phyloP scores from a whole-genome alignment of 2,888 invertebrate species.

The Drosophila robusta region DNA sequence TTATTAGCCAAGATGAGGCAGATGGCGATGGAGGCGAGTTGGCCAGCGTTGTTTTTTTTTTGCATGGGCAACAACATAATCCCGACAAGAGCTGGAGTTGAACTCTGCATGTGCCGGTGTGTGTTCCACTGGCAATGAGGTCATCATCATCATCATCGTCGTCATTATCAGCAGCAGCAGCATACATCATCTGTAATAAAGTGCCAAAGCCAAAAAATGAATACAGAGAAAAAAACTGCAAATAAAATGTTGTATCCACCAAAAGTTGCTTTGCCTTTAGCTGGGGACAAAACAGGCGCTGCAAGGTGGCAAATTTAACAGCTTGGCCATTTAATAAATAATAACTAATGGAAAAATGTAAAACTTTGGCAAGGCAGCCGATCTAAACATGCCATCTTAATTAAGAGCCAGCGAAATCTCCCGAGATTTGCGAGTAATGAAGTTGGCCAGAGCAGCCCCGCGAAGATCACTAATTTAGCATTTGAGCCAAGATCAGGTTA shows the following conservation, averaged over 20 bases:
- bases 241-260: conserved; percentile 32
- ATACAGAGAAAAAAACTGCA: conserved; percentile 32
- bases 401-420: conserved; percentile 52
- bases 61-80: conserved; percentile 46
- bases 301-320: conserved; percentile 48
- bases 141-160: conserved; percentile 54
- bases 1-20: conserved; percentile 78
- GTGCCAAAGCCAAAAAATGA: conserved; percentile 34
- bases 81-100: conserved; percentile 15
- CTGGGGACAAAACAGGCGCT: conserved; percentile 47
- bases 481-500: conserved; percentile 36
- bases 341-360: conserved; percentile 75
- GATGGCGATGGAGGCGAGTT: conserved; percentile 49
- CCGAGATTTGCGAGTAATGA: conserved; percentile 39
- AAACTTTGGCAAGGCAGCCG: conserved; percentile 58
- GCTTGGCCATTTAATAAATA: conserved; percentile 72
- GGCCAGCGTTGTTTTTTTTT: conserved; percentile 33
- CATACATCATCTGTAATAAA: conserved; percentile 76
- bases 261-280: conserved; percentile 45
- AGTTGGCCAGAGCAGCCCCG: conserved; percentile 32
- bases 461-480: background rate
- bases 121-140: conserved; percentile 69
- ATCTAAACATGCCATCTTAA: conserved; percentile 56
- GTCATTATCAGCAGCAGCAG: conserved; percentile 37
- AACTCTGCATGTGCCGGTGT: conserved; percentile 21